These are phyloP conservation scores for Diorhabda sublineata DNA, from an alignment of 1,140 invertebrate species.

Conservation along the genomic window DNA sequence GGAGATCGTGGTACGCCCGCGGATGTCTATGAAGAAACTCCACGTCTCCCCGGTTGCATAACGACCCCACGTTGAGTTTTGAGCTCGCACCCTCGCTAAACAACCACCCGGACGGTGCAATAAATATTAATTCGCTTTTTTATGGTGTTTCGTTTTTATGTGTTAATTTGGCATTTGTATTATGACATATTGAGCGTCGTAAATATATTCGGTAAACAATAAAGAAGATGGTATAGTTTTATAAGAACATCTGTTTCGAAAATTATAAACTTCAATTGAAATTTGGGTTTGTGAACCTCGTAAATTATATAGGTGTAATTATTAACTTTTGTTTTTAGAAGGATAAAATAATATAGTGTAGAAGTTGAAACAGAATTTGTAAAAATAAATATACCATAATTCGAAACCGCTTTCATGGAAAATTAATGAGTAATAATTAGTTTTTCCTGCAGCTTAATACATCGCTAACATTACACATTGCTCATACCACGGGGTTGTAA, in stretches of 20 bases:
- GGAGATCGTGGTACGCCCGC: constrained; percentile 27
- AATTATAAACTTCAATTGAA: too few species aligned
- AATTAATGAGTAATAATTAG: constrained; percentile 9
- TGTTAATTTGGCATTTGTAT: constrained; percentile 36
- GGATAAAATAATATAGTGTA: too few species aligned
- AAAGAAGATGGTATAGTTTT: too few species aligned
- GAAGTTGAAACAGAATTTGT: too few species aligned
- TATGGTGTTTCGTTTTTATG: constrained; percentile 24
- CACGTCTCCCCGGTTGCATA: constrained; percentile 9
- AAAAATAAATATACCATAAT: too few species aligned
- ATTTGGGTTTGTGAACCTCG: too few species aligned
- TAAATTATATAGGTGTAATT: too few species aligned
- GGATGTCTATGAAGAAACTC: constrained; percentile 5
- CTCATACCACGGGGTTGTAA: constrained; percentile 18
- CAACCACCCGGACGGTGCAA: constrained; percentile 18
- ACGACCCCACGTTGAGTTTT: constrained; percentile 12
- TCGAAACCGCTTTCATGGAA: too few species aligned
- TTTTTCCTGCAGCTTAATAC: constrained; percentile 29
- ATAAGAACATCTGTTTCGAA: too few species aligned
- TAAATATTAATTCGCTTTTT: constrained; percentile 37
- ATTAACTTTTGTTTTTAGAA: too few species aligned
- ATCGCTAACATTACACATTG: constrained; percentile 15
- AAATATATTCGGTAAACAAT: constrained; percentile 4
- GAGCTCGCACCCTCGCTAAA: constrained; percentile 6
- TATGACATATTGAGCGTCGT: constrained; percentile 25